Base-by-base conservation (phyloP, 1,140 invertebrate genomes). In the Armadillidium nasatum region DNA sequence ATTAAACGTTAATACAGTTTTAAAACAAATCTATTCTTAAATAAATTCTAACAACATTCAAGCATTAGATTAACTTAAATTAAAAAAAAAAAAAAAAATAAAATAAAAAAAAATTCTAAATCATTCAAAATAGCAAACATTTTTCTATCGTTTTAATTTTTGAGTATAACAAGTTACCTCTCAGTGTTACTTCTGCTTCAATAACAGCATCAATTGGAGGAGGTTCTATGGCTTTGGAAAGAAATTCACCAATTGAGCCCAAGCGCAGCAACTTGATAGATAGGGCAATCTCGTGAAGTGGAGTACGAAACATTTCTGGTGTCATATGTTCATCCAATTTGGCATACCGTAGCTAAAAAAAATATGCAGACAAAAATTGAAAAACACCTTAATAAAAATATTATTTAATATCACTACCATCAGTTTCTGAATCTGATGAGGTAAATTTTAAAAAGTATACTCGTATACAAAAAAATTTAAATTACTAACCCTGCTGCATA, bases 231-330 rank as follows among this genome's bases (percentile, higher is more conserved):
- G 95, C 95, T 86, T 97, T 97, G 11, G 91, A 93, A 10, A 98
- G 86, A 84, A 98, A 98, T 83, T 96, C 93, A 4, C 93, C 91
- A 83, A 98, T 95, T 43, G 89, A 89, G 73, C 96, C 95, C 4
- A 98, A 85, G 72, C 92, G 88, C n/a, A 98, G 86, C 3, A 97
- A 85, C 85, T 96, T 94, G 83, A 93, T 92, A 76, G 90, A 91
- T 15, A 95, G 86, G 0, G 92, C 91, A 60, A 95, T 85, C 83
- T 98, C 95, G 83, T 98, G 95, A 4, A 98, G 86, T 0, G 96
- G 96, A 3, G 95, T 97, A 72, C 96, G 88, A 85, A 97, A 96
- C 88, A 98, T 98, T 87, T 98, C 96, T 0, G 95, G 94, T 0
- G 93, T 96, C 83, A 94, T 91, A 82, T 96, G 93, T 81, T 97